Base-by-base conservation (phyloP, 2,888 invertebrate genomes). In the Drosophila kokeensis region DNA sequence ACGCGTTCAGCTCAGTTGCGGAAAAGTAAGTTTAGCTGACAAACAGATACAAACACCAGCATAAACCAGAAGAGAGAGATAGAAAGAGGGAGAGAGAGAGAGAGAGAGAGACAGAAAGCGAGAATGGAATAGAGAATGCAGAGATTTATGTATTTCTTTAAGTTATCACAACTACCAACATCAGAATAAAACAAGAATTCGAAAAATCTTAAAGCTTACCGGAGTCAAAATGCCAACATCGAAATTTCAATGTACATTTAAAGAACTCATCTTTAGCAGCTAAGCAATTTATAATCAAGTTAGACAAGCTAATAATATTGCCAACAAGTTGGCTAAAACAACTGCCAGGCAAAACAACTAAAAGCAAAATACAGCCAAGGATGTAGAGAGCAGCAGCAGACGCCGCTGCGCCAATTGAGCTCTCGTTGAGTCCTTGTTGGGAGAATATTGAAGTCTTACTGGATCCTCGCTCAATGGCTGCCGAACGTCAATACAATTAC, bases 391-490 rank as follows among this genome's bases (percentile, higher is more conserved):
- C 80, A 42, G 75, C 78, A 29, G 54, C 57, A 5, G 68, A 50
- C 13, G 24, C 38, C 15, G 13, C 54, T 21, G 59, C 7, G 1
- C 66, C 61, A 11, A 64, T 71, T 1, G 74, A 81, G 48, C 68
- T 78, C 55, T 57, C 62, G 2, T 64, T 62, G 1, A 74, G 71
- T 5, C 79, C 82, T 32, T 42, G 7, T 15, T 50, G 65, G 2
- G 81, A 79, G 0, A 64, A 64, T 18, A 81, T 69, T 52, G 69
- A 8, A 29, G n/a, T 67, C 13, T 21, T 71, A 13, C 71, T 84
- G 0, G 92, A 92, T 81, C 92, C 92, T 4, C 88, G 92, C 45
- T 92, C 92, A 0, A 82, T 64, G 86, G 76, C 3, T 89, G 86
- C 18, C 83, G 92, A 4, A 92, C 92, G 0, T 92, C 92, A 0